Base-by-base conservation (phyloP, 2,888 invertebrate genomes). In the Dastarcus helophoroides region DNA sequence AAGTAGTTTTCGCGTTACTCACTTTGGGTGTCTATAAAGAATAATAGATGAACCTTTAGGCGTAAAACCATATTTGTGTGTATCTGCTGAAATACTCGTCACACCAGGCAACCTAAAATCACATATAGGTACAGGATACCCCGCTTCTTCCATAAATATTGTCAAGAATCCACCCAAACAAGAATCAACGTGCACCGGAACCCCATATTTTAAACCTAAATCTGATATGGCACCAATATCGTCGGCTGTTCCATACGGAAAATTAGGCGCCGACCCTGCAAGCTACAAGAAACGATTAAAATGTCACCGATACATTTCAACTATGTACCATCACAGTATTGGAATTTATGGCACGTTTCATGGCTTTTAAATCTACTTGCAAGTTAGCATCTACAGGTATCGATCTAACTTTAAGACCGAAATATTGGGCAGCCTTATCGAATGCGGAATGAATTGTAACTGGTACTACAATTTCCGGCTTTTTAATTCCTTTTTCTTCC, bases 11-110 rank as follows among this genome's bases (percentile, higher is more conserved):
- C n/a, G n/a, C n/a, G n/a, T 14, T 2, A 36, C 40, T 35, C 43
- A 55, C 53, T 80, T 78, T 19, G 71, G 65, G 31, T 76, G 65
- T 15, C 82, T 73, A 63, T 94, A 97, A 55, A 98, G 57, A 14
- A 98, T 67, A 31, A 95, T 76, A 0, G 95, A 95, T 0, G 91
- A 86, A 14, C 98, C 98, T 64, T 98, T 99, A 0, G 97, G 97
- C 1, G 95, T 83, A 66, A 80, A 97, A 0, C 93, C 98, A 60
- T 97, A 98, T 71, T 98, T 98, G 54, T 98, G 97, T 0, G 95
- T 93, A 56, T 98, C 98, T n/a, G 90, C 91, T 0, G 95, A 95
- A 34, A 98, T 94, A 52, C 95, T 95, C 1, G 85, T 83, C 0
- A 98, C 93, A 1, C 97, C 98, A 2, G 80, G 75, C 32, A 98